Base-by-base conservation (phyloP, 2,797 vertebrate species). In the Remorina albescens region DNA sequence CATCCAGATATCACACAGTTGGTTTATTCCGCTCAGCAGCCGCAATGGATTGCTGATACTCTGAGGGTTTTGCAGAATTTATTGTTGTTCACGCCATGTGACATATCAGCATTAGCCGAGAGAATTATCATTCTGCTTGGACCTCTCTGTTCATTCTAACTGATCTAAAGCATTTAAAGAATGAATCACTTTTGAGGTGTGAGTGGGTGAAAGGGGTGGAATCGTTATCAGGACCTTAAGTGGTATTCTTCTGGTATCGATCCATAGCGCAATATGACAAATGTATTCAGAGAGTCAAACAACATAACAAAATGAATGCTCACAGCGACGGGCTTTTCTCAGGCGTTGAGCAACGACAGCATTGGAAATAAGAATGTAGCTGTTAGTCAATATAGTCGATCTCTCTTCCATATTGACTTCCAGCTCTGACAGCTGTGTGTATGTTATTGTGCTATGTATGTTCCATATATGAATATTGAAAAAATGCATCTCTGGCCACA, bases 111-210 rank as follows among this genome's bases (percentile, higher is more conserved):
- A 63, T 78, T 80, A 44, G 66, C 69, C 53, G 59, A 56, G 49
- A 58, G 21, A 65, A 74, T 64, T 53, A 47, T 61, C 64, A 57
- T 49, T 58, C 44, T 41, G 39, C 76, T 70, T 18, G 15, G 51
- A 57, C 55, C 16, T 64, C 46, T 60, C 57, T 42, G 71, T 76
- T 80, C 69, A 57, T 46, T 58, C 63, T 50, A 54, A 78, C 67
- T 63, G 71, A 80, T 79, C 61, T 23, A 41, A 76, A 74, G 68
- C 71, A 50, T 75, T 74, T 72, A 69, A 42, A 79, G 57, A 74
- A 36, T 46, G 71, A 60, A 58, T 42, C 53, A 23, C 51, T 41
- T 67, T 37, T 51, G 32, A 71, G 42, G 66, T 58, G 37, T 67
- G 58, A 47, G 54, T 39, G 26, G 34, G 15, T 60, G 37, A 39